Conservation (phyloP, 2,888 invertebrate genomes). For the Heliconius aoede region DNA sequence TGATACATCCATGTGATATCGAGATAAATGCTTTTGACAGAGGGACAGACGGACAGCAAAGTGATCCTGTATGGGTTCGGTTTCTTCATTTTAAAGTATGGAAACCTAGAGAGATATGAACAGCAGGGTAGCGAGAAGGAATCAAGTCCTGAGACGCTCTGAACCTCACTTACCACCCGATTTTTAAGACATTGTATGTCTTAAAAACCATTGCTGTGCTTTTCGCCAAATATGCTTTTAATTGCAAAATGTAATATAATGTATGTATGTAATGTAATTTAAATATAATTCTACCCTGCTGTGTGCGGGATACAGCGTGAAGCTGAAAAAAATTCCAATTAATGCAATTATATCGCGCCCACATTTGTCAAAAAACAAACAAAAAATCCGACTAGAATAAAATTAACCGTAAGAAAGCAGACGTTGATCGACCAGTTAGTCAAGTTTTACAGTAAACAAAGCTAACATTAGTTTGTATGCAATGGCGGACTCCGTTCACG, state of each 20-base stretch:
- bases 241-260: neutral
- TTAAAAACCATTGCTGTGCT: neutral
- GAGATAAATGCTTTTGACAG: no score
- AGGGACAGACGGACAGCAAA: no score
- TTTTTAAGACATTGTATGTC: neutral
- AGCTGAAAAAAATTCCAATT: no score
- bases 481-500: slow-evolving; percentile 39
- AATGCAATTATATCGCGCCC: neutral
- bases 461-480: slow-evolving; percentile 33
- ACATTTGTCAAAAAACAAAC: neutral
- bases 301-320: no score
- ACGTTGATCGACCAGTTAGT: slow-evolving; percentile 9
- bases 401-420: neutral
- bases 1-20: no score
- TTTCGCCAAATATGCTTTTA: neutral
- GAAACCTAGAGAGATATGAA: no score
- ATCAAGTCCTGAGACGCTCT: no score
- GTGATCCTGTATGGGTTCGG: no score
- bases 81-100: no score
- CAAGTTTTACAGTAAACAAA: slow-evolving; percentile 25
- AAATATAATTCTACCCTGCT: no score
- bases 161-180: neutral
- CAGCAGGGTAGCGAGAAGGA: no score
- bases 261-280: no score
- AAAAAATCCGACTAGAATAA: neutral